These are phyloP conservation scores for Ormia ochracea DNA, from an alignment of 2,888 invertebrate species.

Conservation along the genomic window DNA sequence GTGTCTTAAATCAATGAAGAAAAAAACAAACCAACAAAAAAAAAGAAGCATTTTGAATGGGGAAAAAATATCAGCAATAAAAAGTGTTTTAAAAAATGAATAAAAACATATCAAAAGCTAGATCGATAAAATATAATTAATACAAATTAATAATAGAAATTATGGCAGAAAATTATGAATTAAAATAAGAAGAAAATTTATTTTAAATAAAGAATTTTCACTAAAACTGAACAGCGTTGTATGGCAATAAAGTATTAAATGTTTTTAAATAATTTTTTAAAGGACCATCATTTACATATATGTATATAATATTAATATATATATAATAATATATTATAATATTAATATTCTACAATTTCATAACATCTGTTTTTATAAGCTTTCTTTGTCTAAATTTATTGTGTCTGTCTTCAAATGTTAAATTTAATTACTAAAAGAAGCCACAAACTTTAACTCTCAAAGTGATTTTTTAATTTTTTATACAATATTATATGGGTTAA, in stretches of 20 bases:
- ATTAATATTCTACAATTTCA: slow-evolving; percentile 4
- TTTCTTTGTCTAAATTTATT: slow-evolving; percentile 8
- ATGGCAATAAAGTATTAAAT: neutral
- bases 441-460: slow-evolving; percentile 59
- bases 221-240: slow-evolving; percentile 1
- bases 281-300: too few relatives aligned
- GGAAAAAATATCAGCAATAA: slow-evolving; percentile 7
- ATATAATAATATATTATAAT: neutral
- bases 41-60: slow-evolving; percentile 28
- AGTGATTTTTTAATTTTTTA: slow-evolving; percentile 61
- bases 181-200: neutral
- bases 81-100: slow-evolving; percentile 2
- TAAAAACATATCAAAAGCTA: neutral
- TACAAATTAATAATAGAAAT: neutral
- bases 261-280: too few relatives aligned
- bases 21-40: slow-evolving; percentile 22
- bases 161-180: neutral
- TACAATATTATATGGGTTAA: slow-evolving; percentile 1
- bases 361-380: slow-evolving; percentile 11
- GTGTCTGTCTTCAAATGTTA: slow-evolving; percentile 4
- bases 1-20: slow-evolving; percentile 18
- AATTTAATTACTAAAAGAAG: slow-evolving; percentile 40
- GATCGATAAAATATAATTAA: neutral
- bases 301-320: too few relatives aligned
- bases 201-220: neutral